These are phyloP conservation scores for Thryonomys swinderianus DNA, from an alignment of 2,113 vertebrate species.

Conservation along the genomic window DNA sequence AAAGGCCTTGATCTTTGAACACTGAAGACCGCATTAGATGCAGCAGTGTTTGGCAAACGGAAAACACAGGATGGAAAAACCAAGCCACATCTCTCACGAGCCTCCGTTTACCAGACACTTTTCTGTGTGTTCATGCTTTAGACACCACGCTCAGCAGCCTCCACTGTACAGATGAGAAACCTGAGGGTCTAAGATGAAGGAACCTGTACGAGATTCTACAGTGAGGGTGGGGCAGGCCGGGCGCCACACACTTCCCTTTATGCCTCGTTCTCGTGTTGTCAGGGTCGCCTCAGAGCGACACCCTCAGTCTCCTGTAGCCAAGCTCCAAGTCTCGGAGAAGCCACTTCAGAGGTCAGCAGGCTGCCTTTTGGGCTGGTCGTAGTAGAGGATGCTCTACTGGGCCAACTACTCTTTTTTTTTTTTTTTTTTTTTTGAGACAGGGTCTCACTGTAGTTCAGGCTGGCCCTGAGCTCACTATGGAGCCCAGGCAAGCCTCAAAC, in stretches of 20 bases:
- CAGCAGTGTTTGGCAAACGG: not conserved
- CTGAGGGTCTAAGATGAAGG: not conserved
- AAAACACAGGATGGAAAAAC: not conserved
- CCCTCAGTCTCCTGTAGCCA: not conserved
- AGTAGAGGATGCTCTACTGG: not conserved
- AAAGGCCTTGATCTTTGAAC: not conserved
- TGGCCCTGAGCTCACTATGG: no score
- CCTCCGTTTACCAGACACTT: fast-evolving
- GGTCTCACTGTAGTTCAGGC: no score
- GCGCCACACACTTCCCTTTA: not conserved
- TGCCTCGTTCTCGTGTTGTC: fast-evolving
- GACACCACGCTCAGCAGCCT: not conserved
- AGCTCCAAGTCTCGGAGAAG: not conserved
- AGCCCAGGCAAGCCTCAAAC: no score
- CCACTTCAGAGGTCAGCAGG: not conserved
- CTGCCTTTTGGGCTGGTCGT: not conserved
- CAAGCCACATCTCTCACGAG: not conserved
- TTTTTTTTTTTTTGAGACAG: no score
- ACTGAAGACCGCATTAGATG: not conserved
- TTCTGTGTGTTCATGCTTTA: not conserved
- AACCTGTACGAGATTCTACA: not conserved
- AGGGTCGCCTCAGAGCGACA: not conserved
- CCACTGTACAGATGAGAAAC: not conserved
- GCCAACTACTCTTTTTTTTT: not conserved
- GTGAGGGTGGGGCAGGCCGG: not conserved